Base-by-base conservation (phyloP, 2,888 invertebrate species). In the Serrognathus titanus region DNA sequence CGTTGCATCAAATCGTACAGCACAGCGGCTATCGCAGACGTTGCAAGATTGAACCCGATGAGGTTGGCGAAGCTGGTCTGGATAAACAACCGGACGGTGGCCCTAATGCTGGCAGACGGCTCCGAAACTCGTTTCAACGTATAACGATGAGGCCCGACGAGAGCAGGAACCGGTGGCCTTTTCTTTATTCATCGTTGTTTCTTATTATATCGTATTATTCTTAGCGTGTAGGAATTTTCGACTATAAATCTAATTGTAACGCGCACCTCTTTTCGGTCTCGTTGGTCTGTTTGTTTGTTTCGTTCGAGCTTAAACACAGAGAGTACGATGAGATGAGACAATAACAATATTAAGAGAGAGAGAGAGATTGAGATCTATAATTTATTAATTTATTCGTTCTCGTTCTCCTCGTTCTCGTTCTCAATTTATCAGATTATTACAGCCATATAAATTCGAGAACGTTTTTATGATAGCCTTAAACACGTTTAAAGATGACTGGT, bases 1-100 rank as follows among this genome's bases (percentile, higher is more conserved):
- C 89, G 94, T 58, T 97, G 97, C 79, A 89, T 97, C 41, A 96
- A 97, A 75, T 94, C 95, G 49, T 95, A 94, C 81, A 95, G 94
- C 64, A 94, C 95, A 0, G 91, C 92, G 4, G 94, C 94, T 0
- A 90, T 95, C 75, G 93, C 94, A 8, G 94, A 95, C 75, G 90
- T 92, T 35, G 84, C 90, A 1, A 83, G 92, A 0, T 81, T 92
- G 48, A 93, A 94, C 81, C 93, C 95, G 1, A 90, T 95, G 79
- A 85, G 94, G 38, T 82, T 95, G 63, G 97, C 97, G 4, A 86
- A 94, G 51, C 84, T 99, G 16, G 92, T 97, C 20, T 99, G 98
- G 98, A 93, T 96, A 59, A 94, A 94, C 75, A 90, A 92, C 71
- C 85, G 95, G 53, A 91, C 94, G 31, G 94, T 98, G 47, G 92